Percentiles rank a stretch among this genome's conserved stretches.
Conservation (phyloP, 1,140 invertebrate genomes). For the Periplaneta americana region DNA sequence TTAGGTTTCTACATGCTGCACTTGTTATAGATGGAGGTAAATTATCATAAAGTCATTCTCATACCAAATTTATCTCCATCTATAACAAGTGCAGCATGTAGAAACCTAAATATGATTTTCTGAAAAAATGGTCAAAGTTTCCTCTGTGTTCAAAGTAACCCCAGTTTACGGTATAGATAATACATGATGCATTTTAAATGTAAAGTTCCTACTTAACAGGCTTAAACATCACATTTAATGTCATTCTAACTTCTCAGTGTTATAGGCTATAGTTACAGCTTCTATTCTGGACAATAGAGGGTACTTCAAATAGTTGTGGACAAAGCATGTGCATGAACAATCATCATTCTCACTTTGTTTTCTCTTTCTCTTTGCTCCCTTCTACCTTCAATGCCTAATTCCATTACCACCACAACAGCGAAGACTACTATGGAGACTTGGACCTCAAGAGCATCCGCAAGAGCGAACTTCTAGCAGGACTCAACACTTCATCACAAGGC, state of each 20-base stretch:
- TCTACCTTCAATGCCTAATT: slow-evolving; percentile 4
- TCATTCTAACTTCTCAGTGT: neutral
- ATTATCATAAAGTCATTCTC: too few species aligned
- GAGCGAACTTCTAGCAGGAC: slow-evolving; percentile 77
- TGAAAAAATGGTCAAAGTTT: too few species aligned
- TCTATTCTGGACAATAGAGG: neutral
- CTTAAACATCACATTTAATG: neutral
- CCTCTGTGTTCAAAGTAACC: too few species aligned
- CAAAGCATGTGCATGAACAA: neutral
- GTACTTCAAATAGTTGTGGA: neutral
- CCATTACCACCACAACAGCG: slow-evolving; percentile 55
- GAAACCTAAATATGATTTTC: too few species aligned
- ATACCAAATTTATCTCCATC: too few species aligned
- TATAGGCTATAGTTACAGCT: neutral
- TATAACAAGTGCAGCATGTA: too few species aligned
- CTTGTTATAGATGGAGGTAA: too few species aligned
- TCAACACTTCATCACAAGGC: slow-evolving; percentile 53
- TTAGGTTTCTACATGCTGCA: too few species aligned
- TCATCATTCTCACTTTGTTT: slow-evolving; percentile 6
- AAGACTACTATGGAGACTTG: slow-evolving; percentile 93
- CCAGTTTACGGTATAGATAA: too few species aligned
- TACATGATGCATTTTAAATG: too few species aligned
- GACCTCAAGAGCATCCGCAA: slow-evolving; percentile 90
- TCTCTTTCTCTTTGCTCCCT: slow-evolving; percentile 8
- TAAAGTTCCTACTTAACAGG: too few species aligned